Base-by-base conservation (phyloP, 2,797 vertebrate genomes). In the Melanotaenia trifasciata region DNA sequence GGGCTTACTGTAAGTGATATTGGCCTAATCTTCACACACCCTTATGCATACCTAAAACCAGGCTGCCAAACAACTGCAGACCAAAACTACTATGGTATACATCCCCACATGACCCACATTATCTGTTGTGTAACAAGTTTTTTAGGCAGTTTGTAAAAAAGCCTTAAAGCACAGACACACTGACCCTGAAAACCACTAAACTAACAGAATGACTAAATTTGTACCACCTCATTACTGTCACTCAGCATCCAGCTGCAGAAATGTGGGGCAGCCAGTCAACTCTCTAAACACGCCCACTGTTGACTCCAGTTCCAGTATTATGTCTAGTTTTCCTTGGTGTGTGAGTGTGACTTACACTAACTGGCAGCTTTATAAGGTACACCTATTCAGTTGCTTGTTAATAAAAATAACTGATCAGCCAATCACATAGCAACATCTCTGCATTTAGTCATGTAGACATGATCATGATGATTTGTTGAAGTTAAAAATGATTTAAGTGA, bases 61-160 rank as follows among this genome's bases (percentile, higher is more conserved):
- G 3, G 1, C 33, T 32, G 2, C 47, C 8, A 67, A 33, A 63
- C 13, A n/a, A 12, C 35, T 60, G 28, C 60, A 45, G 0, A 56
- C 38, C 14, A 53, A 60, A n/a, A 20, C 20, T 58, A 53, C 47
- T 56, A 36, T 4, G 1, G 5, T 47, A 58, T 33, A 43, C 43
- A 64, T 78, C 58, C 43, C 33, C 28, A 26, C 10, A 11, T 32
- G 38, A 14, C 22, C 24, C 24, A 13, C 13, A 1, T 11, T 5
- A 28, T 35, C 33, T 24, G 30, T 83, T 72, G 76, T 53, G 70
- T 62, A 87, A 83, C 53, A 18, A 62, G 58, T 47, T 65, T n/a
- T 60, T 72, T 59, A 51, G 26, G 53, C 67, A 66, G 58, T 54
- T 10, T 58, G 32, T 64, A 61, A 82, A 24, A 43, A 4, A 1